A percentile compares a stretch with the other conserved stretches of the same genome.
Evolutionary conservation across 1,140 invertebrate genomes (phyloP).

Genomic region (Homalodisca vitripennis): DNA sequence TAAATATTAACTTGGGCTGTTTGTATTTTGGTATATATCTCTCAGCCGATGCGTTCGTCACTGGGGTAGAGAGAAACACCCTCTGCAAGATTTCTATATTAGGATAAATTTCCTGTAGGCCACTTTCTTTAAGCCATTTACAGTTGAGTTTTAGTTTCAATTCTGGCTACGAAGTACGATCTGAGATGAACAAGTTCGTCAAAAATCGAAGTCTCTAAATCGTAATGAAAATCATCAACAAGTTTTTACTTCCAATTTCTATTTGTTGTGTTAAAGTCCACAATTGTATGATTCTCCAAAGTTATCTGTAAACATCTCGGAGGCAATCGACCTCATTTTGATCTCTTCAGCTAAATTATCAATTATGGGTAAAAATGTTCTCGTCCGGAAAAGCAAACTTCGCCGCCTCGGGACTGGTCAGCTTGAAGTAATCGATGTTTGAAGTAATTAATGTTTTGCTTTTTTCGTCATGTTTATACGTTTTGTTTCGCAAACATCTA

Average conservation of each 20-base stretch:
- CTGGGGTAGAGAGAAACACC: constrained; percentile 22
- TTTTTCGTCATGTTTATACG: constrained; percentile 2
- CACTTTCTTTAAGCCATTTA: constrained; percentile 21
- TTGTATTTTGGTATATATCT: constrained; percentile 22
- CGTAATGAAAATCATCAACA: too few species aligned
- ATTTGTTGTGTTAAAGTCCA: too few species aligned
- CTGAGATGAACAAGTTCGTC: constrained; percentile 9
- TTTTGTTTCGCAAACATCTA: constrained; percentile 15
- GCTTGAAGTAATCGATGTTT: background rate
- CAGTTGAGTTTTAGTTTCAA: constrained; percentile 3
- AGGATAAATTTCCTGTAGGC: constrained; percentile 17
- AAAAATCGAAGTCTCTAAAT: too few species aligned
- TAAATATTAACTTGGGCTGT: constrained; percentile 8
- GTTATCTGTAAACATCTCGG: background rate
- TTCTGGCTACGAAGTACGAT: background rate
- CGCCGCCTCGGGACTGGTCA: constrained; percentile 12
- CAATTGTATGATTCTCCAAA: constrained; percentile 1
- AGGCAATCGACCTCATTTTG: background rate
- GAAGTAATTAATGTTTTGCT: background rate
- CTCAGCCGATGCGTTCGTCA: constrained; percentile 23
- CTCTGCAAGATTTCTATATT: constrained; percentile 19
- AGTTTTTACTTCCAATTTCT: too few species aligned
- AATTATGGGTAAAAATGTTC: constrained; percentile 21
- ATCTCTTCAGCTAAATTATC: background rate
- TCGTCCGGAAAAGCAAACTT: constrained; percentile 9